Evolutionary conservation across 2,113 vertebrate genomes (phyloP).

Genomic region (Ranitomeya imitator): DNA sequence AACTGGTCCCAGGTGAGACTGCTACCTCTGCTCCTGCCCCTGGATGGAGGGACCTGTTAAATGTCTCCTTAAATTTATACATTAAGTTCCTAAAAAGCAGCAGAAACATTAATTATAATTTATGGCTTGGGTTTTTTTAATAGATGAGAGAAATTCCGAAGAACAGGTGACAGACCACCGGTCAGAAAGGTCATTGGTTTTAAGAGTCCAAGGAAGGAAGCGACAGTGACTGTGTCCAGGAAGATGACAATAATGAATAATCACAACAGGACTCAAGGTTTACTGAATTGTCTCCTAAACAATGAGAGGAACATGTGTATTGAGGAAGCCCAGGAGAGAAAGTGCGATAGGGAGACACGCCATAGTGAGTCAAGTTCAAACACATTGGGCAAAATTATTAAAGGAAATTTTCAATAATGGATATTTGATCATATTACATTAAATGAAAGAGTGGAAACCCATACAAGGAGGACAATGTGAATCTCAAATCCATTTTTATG

Average conservation of each 20-base stretch:
- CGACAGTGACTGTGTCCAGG: neutral
- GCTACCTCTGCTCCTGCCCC: too few species aligned
- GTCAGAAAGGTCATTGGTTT: conserved; percentile 4
- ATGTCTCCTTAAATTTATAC: too few species aligned
- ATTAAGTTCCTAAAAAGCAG: too few species aligned
- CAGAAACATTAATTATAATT: neutral
- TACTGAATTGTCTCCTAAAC: conserved; percentile 5
- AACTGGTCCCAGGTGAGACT: too few species aligned
- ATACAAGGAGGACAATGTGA: too few species aligned
- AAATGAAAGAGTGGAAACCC: too few species aligned
- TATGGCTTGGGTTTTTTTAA: neutral
- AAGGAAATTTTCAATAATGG: too few species aligned
- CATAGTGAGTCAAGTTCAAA: conserved; percentile 31
- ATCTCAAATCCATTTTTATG: too few species aligned
- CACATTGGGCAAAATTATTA: neutral
- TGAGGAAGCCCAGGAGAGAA: conserved; percentile 28
- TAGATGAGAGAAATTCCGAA: neutral
- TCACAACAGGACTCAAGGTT: neutral
- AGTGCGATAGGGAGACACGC: neutral
- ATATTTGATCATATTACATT: too few species aligned
- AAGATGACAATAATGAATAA: conserved; percentile 16
- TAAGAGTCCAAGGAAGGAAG: conserved; percentile 29
- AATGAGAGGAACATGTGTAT: conserved; percentile 33
- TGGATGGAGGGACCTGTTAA: too few species aligned
- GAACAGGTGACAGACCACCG: neutral